A percentile compares a stretch with the other conserved stretches of the same genome.
phyloP scores from a whole-genome alignment of 2,888 invertebrate genomes.

The Dasypolia templi region DNA sequence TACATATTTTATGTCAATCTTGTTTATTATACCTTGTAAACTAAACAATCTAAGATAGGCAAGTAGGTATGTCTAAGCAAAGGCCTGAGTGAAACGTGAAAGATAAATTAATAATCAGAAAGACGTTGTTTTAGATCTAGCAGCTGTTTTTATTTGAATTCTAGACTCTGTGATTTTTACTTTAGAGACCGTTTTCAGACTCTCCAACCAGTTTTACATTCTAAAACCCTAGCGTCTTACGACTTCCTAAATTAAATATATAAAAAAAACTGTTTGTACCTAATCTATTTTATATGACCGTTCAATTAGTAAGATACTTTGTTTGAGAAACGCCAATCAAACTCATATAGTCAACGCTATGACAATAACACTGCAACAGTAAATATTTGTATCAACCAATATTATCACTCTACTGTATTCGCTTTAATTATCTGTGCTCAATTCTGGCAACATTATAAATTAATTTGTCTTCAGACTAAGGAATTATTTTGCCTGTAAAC shows the following conservation, averaged over 20 bases:
- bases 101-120: background rate
- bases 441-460: constrained; percentile 82
- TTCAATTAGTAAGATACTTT: constrained; percentile 24
- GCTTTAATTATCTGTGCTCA: constrained; percentile 78
- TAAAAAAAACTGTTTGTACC: no score
- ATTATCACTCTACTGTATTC: constrained; percentile 73
- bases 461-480: constrained; percentile 85
- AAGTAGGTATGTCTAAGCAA: no score
- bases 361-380: constrained; percentile 59
- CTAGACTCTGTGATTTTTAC: no score
- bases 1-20: background rate
- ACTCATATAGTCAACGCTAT: constrained; percentile 44
- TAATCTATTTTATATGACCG: background rate
- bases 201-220: background rate
- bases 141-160: no score
- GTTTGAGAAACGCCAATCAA: constrained; percentile 51
- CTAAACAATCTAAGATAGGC: background rate
- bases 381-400: constrained; percentile 70
- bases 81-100: no score
- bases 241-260: no score
- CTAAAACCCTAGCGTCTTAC: no score
- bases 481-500: constrained; percentile 85
- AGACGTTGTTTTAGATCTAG: background rate
- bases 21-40: constrained; percentile 10
- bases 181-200: background rate